Conservation (phyloP, 2,888 invertebrate species). For the Nudaria mundana region DNA sequence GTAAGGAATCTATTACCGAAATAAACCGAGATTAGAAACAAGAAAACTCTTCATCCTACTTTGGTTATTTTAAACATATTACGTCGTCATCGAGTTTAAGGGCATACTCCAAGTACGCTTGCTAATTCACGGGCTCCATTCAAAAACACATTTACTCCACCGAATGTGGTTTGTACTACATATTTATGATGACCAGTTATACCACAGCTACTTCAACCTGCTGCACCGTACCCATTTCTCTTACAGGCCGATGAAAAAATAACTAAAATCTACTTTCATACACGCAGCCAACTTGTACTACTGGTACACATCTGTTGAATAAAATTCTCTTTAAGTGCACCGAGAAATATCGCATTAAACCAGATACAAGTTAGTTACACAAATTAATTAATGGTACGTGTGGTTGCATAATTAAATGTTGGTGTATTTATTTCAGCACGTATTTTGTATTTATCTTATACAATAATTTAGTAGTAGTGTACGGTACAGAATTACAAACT, state of each 20-base stretch:
- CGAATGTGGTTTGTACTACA: no score
- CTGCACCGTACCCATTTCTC: background rate
- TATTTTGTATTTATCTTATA: conserved; percentile 24
- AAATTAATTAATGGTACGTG: conserved; percentile 51
- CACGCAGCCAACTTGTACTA: conserved; percentile 4
- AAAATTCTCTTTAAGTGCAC: conserved; percentile 18
- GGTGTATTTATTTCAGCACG: conserved; percentile 33
- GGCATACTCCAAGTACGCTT: background rate
- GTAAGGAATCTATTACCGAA: no score
- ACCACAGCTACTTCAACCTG: background rate
- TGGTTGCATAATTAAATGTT: conserved; percentile 43
- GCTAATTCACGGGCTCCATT: background rate
- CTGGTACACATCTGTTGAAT: conserved; percentile 5
- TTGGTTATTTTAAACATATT: no score
- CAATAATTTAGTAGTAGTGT: conserved; percentile 8
- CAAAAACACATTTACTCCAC: no score
- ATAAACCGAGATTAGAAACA: no score
- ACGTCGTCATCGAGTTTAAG: no score
- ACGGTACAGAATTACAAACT: background rate
- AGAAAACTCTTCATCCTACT: no score
- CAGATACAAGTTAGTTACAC: conserved; percentile 37
- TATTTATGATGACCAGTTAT: background rate
- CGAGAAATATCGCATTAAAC: conserved; percentile 34
- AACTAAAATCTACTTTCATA: background rate
- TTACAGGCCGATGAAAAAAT: no score